Conservation (phyloP, 2,113 vertebrate species). For the Polyodon spathula region DNA sequence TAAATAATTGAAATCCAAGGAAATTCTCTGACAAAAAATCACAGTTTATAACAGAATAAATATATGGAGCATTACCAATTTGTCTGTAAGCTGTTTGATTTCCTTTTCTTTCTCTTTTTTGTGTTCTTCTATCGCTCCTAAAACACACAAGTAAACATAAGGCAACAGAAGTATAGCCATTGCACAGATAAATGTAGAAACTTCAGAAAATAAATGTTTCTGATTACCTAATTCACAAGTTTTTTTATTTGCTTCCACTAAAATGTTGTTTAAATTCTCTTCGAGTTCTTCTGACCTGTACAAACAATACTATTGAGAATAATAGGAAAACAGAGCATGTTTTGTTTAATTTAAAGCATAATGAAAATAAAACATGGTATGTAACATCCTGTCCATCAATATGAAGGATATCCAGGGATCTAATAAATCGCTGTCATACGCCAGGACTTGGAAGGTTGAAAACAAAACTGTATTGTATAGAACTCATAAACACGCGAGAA, state of each 20-base stretch:
- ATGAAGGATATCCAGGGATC: too few relatives aligned
- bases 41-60: not conserved
- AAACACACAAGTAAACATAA: constrained; percentile 16
- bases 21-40: not conserved
- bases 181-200: not conserved
- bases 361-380: constrained; percentile 16
- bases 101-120: constrained; percentile 58
- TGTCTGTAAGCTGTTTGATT: constrained; percentile 58
- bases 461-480: not conserved
- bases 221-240: constrained; percentile 36
- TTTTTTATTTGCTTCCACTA: constrained; percentile 36
- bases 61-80: constrained; percentile 50
- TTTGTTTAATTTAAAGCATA: not conserved
- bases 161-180: not conserved
- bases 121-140: constrained; percentile 58
- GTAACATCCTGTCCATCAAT: not conserved
- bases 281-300: constrained; percentile 41
- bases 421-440: too few relatives aligned
- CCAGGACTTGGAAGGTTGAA: not conserved
- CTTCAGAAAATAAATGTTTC: constrained; percentile 3
- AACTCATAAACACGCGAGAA: not conserved
- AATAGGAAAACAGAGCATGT: constrained; percentile 21
- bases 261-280: constrained; percentile 23
- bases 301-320: too few relatives aligned
- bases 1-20: constrained; percentile 1